Evolutionary conservation across 2,113 vertebrate genomes (phyloP).

Genomic region (Oncorhynchus tshawytscha): DNA sequence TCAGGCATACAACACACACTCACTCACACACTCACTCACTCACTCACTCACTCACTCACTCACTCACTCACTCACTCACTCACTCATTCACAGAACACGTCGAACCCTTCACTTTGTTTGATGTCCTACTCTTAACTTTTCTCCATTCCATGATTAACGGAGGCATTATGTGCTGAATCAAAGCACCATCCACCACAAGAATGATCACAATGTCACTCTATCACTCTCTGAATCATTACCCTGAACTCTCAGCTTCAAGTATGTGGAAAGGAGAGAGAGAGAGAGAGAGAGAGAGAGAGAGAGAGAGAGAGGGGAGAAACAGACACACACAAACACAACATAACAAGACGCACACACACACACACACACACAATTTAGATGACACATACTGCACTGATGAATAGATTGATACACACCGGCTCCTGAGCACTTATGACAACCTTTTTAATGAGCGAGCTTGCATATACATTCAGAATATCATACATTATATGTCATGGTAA

Average conservation of each 20-base stretch:
- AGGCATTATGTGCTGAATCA: not conserved
- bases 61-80: too few relatives aligned
- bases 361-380: too few relatives aligned
- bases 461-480: slow-evolving; percentile 51
- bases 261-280: not conserved
- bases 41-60: too few relatives aligned
- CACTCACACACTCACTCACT: too few relatives aligned
- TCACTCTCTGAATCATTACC: not conserved
- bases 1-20: too few relatives aligned
- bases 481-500: slow-evolving; percentile 9
- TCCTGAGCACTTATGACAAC: slow-evolving; percentile 8
- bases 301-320: too few relatives aligned
- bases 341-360: not conserved
- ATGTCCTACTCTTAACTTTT: not conserved
- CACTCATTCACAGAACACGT: too few relatives aligned
- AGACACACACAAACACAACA: too few relatives aligned
- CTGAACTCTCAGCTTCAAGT: not conserved
- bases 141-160: not conserved
- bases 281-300: too few relatives aligned
- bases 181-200: not conserved
- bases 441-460: slow-evolving; percentile 64
- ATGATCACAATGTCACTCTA: not conserved
- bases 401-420: not conserved
- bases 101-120: not conserved
- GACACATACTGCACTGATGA: too few relatives aligned